Percentiles rank a stretch among this genome's conserved stretches.
These are phyloP conservation scores for Acrocephalus scirpaceus DNA, from an alignment of 2,797 vertebrate species.

Conservation along the genomic window DNA sequence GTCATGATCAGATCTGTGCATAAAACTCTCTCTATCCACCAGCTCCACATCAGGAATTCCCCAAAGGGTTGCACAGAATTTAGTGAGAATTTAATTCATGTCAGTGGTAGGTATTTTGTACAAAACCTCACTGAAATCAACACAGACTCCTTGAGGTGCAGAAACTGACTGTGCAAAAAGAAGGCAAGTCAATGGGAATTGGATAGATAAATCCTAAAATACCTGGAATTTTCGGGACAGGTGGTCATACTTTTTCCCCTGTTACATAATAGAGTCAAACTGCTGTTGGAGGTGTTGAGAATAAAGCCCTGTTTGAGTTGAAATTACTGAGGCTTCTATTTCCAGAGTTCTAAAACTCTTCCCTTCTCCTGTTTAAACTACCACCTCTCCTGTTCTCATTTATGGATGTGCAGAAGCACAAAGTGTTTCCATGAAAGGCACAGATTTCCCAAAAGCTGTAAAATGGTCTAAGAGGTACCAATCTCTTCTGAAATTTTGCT, in stretches of 20 bases:
- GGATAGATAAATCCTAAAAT: background rate
- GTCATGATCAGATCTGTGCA: background rate
- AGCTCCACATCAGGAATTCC: background rate
- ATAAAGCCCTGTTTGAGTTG: background rate
- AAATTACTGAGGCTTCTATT: background rate
- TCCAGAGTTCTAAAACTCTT: background rate
- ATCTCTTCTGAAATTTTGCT: background rate
- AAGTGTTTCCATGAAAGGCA: background rate
- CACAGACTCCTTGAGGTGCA: rapidly evolving
- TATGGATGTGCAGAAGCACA: background rate
- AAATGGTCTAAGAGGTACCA: background rate
- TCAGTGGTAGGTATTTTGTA: background rate
- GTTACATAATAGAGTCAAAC: background rate
- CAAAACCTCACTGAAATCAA: background rate
- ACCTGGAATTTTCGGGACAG: background rate
- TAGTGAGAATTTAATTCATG: background rate
- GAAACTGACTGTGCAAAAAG: background rate
- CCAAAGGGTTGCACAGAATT: background rate
- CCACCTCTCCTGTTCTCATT: background rate
- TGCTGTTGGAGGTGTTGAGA: background rate
- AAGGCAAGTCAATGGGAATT: background rate
- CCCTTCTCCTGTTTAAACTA: background rate
- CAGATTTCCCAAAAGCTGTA: background rate
- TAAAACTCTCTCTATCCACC: background rate
- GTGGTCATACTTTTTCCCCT: background rate